A percentile compares a stretch with the other conserved stretches of the same genome.
phyloP scores from a whole-genome alignment of 2,797 vertebrate species.

The Muscicapa striata region DNA sequence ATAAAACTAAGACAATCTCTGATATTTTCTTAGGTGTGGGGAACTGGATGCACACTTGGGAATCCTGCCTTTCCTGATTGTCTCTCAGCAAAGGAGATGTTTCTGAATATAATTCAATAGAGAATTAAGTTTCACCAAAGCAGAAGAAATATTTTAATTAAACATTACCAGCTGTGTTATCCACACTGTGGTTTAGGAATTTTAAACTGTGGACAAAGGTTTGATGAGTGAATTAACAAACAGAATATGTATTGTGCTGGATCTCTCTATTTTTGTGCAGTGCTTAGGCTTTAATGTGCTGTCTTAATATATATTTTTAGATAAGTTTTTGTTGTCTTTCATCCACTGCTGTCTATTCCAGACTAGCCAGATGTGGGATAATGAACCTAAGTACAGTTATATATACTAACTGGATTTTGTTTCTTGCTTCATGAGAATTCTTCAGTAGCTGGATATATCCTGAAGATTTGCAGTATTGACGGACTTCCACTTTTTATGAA shows the following conservation, averaged over 20 bases:
- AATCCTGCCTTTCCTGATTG: not conserved
- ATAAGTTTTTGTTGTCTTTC: not conserved
- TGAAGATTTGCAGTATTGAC: not conserved
- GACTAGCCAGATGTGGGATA: not conserved
- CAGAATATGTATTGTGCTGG: not conserved
- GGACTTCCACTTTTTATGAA: not conserved
- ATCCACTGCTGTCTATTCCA: not conserved
- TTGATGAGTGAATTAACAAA: constrained; percentile 16
- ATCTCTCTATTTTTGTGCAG: not conserved
- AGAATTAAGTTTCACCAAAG: constrained; percentile 2
- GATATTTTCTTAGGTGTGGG: not conserved
- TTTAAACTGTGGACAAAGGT: not conserved
- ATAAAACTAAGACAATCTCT: not conserved
- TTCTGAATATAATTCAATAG: not conserved
- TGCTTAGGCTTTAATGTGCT: not conserved
- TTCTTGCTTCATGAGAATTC: not conserved
- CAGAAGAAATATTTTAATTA: constrained; percentile 44
- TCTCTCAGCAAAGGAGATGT: not conserved
- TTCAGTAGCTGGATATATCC: not conserved
- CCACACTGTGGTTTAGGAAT: not conserved
- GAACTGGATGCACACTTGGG: not conserved
- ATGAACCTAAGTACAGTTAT: not conserved
- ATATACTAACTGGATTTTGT: not conserved
- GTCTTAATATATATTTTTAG: not conserved
- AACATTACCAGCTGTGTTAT: not conserved